These are phyloP conservation scores for Lepas anatifera DNA, from an alignment of 2,888 invertebrate genomes.

Conservation along the genomic window DNA sequence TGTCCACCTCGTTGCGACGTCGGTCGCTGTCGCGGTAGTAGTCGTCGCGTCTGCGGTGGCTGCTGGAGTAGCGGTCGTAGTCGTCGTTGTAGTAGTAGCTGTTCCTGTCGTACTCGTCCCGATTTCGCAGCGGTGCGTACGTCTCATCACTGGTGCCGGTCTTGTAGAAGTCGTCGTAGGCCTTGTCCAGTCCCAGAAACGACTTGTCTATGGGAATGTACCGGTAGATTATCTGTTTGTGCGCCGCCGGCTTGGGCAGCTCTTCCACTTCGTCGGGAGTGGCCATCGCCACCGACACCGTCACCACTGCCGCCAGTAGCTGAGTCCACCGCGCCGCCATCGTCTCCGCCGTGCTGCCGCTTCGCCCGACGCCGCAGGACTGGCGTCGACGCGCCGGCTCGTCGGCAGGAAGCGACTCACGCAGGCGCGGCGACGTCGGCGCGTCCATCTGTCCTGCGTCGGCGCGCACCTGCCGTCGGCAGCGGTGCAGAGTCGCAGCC, in stretches of 20 bases:
- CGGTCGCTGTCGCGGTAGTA: neutral
- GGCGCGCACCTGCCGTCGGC: neutral
- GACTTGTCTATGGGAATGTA: slow-evolving; percentile 13
- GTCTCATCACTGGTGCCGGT: too few species aligned
- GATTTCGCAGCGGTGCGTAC: too few species aligned
- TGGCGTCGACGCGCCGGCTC: neutral
- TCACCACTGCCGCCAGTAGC: neutral
- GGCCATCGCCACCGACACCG: neutral
- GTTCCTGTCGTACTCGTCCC: too few species aligned
- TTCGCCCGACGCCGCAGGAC: neutral
- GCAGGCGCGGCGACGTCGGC: neutral
- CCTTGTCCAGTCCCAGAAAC: neutral
- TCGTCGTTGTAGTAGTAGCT: neutral
- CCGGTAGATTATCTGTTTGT: slow-evolving; percentile 10
- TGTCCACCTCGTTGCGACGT: neutral
- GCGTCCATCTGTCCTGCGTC: neutral
- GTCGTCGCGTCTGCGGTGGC: neutral
- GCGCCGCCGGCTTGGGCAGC: neutral
- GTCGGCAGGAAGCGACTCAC: neutral
- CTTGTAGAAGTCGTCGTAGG: neutral
- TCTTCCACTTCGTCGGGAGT: neutral
- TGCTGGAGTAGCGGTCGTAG: neutral
- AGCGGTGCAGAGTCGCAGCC: too few species aligned
- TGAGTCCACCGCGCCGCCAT: neutral
- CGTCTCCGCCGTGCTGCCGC: neutral